Evolutionary conservation across 2,888 invertebrate species (phyloP), one percentile per base, ranked within the genome.

Genomic region (Perizoma flavofasciatum): DNA sequence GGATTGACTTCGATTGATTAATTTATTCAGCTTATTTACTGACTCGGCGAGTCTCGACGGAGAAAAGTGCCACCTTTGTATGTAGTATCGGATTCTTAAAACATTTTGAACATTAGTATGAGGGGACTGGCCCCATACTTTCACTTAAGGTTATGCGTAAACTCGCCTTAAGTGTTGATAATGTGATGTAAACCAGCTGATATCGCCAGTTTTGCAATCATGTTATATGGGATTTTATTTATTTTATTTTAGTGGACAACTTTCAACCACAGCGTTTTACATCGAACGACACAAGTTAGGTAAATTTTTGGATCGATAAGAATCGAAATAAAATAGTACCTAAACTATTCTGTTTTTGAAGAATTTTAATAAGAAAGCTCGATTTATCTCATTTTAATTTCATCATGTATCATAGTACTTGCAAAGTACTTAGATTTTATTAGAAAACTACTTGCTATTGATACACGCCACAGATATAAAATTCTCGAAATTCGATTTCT

Each of bases 71-170:
- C 77, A 77, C 73, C 79, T 74, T 63, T 75, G 75, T 75, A 69
- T 77, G 84, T 88, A 84, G 83, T 81, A 80, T 80, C 78, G 79
- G 90, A 91, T 89, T 91, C 85, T 88, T 88, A 81, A 90, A 88
- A 81, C 80, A 85, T 86, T 89, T 86, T 82, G 77, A 83, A 75
- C 88, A 91, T 91, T 90, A 89, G 90, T 90, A 91, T 91, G 89
- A 79, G 81, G 71, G 72, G 77, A 82, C 85, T 77, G 78, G 86
- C 72, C 70, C 76, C 82, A 72, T 82, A 92, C 91, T 92, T 92
- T 92, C 91, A 91, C 91, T 90, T 81, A 79, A 85, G 83, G 88
- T 91, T 90, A 89, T 88, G 89, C 88, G 84, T 86, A 89, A 89
- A 89, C 86, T 82, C 78, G 77, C 77, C 78, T 78, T 82, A 84